Evolutionary conservation across 2,888 invertebrate genomes (phyloP).

Genomic region (Scaptomyza tumidula): DNA sequence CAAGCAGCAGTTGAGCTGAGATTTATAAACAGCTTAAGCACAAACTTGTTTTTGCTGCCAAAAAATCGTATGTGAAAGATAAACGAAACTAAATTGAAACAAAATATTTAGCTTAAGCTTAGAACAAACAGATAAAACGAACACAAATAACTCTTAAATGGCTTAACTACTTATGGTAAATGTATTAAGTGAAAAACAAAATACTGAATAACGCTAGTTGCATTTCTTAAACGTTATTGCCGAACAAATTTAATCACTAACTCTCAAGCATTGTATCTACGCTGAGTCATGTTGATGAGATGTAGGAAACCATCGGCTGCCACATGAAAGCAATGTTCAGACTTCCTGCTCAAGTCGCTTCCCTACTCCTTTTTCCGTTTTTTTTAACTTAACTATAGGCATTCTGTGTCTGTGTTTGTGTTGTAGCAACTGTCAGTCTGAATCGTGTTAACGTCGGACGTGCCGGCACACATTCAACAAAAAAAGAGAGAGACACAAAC

Average conservation of each 20-base stretch:
- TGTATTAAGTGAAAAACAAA: not conserved
- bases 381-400: not conserved
- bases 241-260: constrained; percentile 16
- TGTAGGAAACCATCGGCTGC: constrained; percentile 6
- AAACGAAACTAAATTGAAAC: not conserved
- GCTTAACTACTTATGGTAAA: not conserved
- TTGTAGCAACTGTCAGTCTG: constrained; percentile 43
- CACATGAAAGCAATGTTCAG: constrained; percentile 15
- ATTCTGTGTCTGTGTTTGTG: constrained; percentile 1
- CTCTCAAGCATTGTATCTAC: not conserved
- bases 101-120: not conserved
- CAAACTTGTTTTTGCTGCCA: not conserved
- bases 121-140: too few species aligned
- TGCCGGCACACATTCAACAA: constrained; percentile 31
- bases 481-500: constrained; percentile 11
- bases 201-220: not conserved
- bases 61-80: not conserved
- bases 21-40: not conserved
- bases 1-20: not conserved
- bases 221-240: not conserved
- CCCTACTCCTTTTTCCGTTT: not conserved
- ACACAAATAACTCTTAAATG: too few species aligned
- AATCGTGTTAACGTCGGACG: constrained; percentile 32
- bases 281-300: constrained; percentile 4
- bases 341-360: constrained; percentile 1